Evolutionary conservation across 1,140 invertebrate genomes (phyloP).

Genomic region (Drosophila repleta): DNA sequence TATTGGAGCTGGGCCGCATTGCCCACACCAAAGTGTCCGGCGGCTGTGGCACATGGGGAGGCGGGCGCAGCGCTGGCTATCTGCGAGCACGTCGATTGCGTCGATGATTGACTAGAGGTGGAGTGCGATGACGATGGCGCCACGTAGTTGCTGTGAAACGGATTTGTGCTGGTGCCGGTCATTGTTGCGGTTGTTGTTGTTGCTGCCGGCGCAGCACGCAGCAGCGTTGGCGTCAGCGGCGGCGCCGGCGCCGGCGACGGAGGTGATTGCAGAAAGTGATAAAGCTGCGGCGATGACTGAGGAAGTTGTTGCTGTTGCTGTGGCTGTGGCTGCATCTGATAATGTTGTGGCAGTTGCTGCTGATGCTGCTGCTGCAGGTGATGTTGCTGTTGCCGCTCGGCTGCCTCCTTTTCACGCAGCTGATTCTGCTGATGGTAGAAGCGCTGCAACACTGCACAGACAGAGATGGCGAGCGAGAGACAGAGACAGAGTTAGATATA

Average conservation of each 20-base stretch:
- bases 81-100: conserved; percentile 78
- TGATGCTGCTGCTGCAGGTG: conserved; percentile 29
- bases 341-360: conserved; percentile 14
- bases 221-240: neutral
- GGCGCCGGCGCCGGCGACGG: conserved; percentile 7
- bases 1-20: conserved; percentile 65
- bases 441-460: conserved; percentile 80
- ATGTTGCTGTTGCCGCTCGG: conserved; percentile 63
- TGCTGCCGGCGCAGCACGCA: conserved; percentile 14
- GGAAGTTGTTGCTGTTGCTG: conserved; percentile 21
- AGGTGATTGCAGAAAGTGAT: conserved; percentile 17
- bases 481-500: neutral
- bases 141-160: conserved; percentile 77
- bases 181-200: neutral
- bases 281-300: conserved; percentile 14
- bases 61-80: conserved; percentile 47
- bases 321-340: conserved; percentile 1
- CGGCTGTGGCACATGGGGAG: conserved; percentile 15
- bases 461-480: neutral
- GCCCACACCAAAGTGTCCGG: conserved; percentile 64
- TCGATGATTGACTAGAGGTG: conserved; percentile 82
- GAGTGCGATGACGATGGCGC: conserved; percentile 74
- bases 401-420: conserved; percentile 75
- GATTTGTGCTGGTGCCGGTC: conserved; percentile 61
- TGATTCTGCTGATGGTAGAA: conserved; percentile 85